A percentile compares a stretch with the other conserved stretches of the same genome.
Evolutionary conservation across 2,113 vertebrate genomes (phyloP).

Genomic region (Chionis minor): DNA sequence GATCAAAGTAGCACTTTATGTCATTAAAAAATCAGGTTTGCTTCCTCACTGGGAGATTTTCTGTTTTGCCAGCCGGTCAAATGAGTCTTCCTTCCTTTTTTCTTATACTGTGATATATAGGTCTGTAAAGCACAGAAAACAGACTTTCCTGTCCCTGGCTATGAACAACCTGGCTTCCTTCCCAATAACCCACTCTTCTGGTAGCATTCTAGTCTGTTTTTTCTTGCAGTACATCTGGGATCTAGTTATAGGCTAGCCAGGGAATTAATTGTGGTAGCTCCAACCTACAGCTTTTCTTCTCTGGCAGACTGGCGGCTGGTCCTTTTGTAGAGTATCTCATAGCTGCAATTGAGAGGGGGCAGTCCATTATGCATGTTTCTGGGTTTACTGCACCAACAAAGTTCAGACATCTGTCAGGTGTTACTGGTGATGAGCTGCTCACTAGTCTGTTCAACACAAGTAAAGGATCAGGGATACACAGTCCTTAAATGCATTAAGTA

Average conservation of each 20-base stretch:
- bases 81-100: not conserved
- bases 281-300: not conserved
- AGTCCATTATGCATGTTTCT: not conserved
- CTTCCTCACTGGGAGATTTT: not conserved
- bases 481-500: not conserved
- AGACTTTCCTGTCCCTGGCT: not conserved
- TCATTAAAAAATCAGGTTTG: not conserved
- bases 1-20: not conserved
- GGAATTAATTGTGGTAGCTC: not conserved
- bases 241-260: not conserved
- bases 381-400: not conserved
- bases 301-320: not conserved
- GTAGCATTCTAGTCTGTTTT: not conserved
- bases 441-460: not conserved
- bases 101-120: not conserved
- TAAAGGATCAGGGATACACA: not conserved
- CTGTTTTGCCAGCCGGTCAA: not conserved
- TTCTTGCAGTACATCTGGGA: not conserved
- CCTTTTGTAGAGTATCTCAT: not conserved
- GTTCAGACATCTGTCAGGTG: constrained; percentile 12
- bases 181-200: not conserved
- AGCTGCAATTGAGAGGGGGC: not conserved
- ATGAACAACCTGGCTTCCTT: not conserved
- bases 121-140: not conserved
- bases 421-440: not conserved